These are phyloP conservation scores for Lycocorax pyrrhopterus DNA, from an alignment of 2,113 vertebrate genomes.

Conservation along the genomic window DNA sequence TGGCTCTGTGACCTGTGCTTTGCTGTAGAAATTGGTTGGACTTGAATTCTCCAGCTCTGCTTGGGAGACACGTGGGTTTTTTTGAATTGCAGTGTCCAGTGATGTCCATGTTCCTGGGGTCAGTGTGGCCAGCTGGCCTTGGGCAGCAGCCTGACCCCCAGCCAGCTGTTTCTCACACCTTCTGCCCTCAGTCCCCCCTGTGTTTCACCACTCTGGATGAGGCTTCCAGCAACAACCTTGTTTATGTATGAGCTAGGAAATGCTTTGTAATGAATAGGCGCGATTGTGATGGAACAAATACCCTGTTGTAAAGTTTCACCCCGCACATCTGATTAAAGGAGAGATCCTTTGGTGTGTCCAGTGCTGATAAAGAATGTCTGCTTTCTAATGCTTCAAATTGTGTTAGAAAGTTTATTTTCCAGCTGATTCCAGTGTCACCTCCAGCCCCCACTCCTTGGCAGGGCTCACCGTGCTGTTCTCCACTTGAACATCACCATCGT, in stretches of 20 bases:
- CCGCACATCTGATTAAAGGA: neutral
- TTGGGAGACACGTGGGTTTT: rapidly evolving
- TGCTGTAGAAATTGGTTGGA: neutral
- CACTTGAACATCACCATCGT: neutral
- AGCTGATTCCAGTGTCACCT: neutral
- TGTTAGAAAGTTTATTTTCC: neutral
- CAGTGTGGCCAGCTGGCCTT: rapidly evolving
- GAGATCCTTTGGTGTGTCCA: neutral
- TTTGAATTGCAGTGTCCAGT: rapidly evolving
- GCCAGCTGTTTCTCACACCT: neutral
- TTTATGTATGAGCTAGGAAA: too few species aligned
- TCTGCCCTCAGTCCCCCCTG: too few species aligned
- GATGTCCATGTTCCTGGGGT: rapidly evolving
- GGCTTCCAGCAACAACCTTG: neutral
- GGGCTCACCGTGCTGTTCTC: neutral
- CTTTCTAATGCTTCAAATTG: neutral
- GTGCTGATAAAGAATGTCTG: neutral
- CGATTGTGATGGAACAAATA: neutral
- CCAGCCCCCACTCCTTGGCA: rapidly evolving
- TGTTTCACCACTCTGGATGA: neutral
- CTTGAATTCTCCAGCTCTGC: neutral
- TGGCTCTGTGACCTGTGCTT: neutral
- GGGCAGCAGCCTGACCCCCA: neutral
- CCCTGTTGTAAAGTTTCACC: too few species aligned
- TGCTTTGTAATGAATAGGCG: neutral